Base-by-base conservation (phyloP, 1,140 invertebrate genomes). In the Diabrotica undecimpunctata region DNA sequence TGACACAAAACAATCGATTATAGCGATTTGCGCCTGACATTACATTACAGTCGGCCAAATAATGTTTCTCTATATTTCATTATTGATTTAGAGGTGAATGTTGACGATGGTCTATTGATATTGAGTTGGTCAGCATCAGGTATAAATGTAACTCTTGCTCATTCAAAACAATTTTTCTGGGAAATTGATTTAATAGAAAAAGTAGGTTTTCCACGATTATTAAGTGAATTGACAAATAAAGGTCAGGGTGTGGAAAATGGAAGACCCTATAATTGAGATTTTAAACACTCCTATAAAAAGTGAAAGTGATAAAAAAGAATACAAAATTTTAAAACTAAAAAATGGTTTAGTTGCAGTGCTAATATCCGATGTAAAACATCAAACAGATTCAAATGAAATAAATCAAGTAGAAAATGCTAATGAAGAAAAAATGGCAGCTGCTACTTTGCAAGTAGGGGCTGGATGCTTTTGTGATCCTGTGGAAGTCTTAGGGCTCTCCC, bases 341-440 rank as follows among this genome's bases (percentile, higher is more conserved):
- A 91, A 91, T 83, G 88, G 88, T 6, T 76, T 91, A 61, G 87
- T 81, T 56, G 88, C 86, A 3, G 76, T 90, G 12, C 75, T 91
- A 9, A 86, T 91, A 69, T 85, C 87, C 11, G 89, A 91, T 75
- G 69, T 52, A 39, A 64, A 25, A 54, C 5, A 25, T 25, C 25
- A 25, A 25, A 25, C 57, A 10, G 54, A 57, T 52, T 67, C 68
- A 55, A 67, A 66, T 59, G 67, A 65, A 39, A 66, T 80, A 58
- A 67, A 73, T n/a, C 75, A 72, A 7, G 81, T 80, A 39, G 72
- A 74, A 0, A 70, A 75, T 54, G 67, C 64, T 62, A 63, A 65
- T 14, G 65, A 65, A 52, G 69, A 72, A 13, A 65, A 59, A 65
- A 53, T 54, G 52, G 52, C 90, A 50, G 90, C 90, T 3, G 89